Conservation (phyloP, 2,797 vertebrate species). For the Dendrocincla fuliginosa region DNA sequence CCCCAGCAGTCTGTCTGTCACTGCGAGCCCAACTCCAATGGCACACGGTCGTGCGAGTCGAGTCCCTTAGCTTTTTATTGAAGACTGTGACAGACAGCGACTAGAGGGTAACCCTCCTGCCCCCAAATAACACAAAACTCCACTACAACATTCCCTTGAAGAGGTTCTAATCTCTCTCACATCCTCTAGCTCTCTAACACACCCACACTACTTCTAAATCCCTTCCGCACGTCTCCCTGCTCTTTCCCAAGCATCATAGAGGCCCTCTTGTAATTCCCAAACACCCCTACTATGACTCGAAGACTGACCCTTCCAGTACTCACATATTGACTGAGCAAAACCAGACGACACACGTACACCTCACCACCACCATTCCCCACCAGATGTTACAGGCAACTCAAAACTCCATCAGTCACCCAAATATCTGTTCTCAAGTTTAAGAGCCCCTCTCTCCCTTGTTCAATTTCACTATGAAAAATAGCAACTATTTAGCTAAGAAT, state of each 20-base stretch:
- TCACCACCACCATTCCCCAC: accelerated
- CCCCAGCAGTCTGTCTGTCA: accelerated
- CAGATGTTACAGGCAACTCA: background rate
- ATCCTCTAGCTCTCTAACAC: background rate
- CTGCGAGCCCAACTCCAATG: accelerated
- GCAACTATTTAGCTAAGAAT: background rate
- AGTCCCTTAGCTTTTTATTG: background rate
- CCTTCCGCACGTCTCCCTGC: background rate
- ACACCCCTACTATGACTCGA: background rate
- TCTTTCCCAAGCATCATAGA: background rate
- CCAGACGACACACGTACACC: background rate
- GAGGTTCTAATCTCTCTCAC: background rate
- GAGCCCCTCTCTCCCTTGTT: background rate
- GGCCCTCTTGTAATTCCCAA: background rate
- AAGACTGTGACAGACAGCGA: background rate
- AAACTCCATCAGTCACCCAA: background rate
- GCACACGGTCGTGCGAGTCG: accelerated
- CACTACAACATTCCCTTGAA: background rate
- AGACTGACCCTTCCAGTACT: background rate
- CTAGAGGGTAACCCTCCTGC: accelerated
- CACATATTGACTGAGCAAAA: background rate
- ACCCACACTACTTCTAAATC: background rate
- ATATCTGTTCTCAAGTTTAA: background rate
- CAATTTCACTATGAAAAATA: background rate
- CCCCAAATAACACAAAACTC: background rate